Evolutionary conservation across 2,797 vertebrate species (phyloP), one percentile per base, ranked within the genome.

Genomic region (Rhinella marina): DNA sequence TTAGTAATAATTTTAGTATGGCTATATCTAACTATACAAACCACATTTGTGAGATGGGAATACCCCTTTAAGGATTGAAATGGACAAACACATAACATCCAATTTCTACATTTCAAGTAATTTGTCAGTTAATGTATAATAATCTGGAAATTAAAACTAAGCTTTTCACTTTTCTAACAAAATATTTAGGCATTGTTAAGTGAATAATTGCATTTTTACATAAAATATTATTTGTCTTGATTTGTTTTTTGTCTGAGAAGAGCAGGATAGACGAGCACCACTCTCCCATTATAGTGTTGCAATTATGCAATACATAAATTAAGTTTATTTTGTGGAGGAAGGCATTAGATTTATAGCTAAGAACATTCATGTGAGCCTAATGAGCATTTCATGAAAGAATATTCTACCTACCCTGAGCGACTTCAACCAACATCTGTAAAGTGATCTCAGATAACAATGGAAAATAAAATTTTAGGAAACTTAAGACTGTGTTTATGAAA

Each of bases 371-470:
- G 59, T 62, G 32, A 62, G 57, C 59, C 62, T 81, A 81, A 81
- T 81, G 59, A 72, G 81, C 66, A n/a, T 64, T 50, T 64, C n/a
- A 64, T 62, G 12, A 80, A 80, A 80, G 78, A 41, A 50, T 50
- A 32, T 81, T 66, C 61, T 25, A 66, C 29, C 16, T 50, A 81
- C 32, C 80, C 23, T 7, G 80, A 50, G 61, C 32, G 59, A 25
- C 80, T 81, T 81, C 25, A 64, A 50, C 32, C 80, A 81, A 66
- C 79, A 62, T 81, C 61, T 81, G 59, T 81, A 81, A 25, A 50
- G 59, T 50, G 41, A 72, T 32, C 82, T 84, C 19, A 72, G 82
- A 75, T 13, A 19, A 59, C 66, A 29, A 84, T 57, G 82, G 75
- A 75, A 84, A 57, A 54, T 68, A 56, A 84, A 84, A 84, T 54